Evolutionary conservation across 2,888 invertebrate species (phyloP), one percentile per base, ranked within the genome.

Genomic region (Metacarcinus magister): DNA sequence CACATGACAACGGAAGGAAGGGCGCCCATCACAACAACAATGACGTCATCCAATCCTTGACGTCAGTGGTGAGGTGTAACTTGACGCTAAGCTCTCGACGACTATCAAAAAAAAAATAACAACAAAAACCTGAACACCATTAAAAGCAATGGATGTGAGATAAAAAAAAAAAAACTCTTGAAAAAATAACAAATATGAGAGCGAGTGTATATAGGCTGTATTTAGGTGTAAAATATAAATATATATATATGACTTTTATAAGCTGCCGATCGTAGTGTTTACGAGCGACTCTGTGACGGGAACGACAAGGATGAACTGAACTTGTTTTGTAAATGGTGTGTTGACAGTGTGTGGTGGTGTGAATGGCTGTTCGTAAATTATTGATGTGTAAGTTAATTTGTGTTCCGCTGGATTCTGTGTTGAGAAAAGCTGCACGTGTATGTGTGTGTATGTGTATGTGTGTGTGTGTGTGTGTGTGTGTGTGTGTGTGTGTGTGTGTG

Each of bases 401-500:
- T 32, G 82, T 32, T 82, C 82, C n/a, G 67, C n/a, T 67, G 67
- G 5, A 23, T 67, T 67, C 19, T 67, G n/a, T 67, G 67, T 23
- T 67, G 67, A 5, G n/a, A 67, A 67, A 67, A 82, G 82, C 82
- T 82, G 32, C 82, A 28, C n/a, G 2, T 75, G 16, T 28, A 67
- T 67, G 54, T 67, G 67, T 67, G 67, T 67, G 67, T 67, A 19
- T 67, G 67, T 67, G 67, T 67, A 19, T 75, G 28, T 75, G 75
- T 75, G 75, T 75, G 75, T 75, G 32, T 32, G 32, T 82, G 82
- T 82, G 82, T 82, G 82, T 82, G 82, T 82, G 82, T 82, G 82
- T 82, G 82, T 82, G 82, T 82, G 82, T 82, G 82, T 82, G 82
- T 82, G 82, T 82, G 82, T 82, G 82, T 82, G 82, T 32, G 82